Conservation (phyloP, 1,140 invertebrate species). For the Drosophila virilis region DNA sequence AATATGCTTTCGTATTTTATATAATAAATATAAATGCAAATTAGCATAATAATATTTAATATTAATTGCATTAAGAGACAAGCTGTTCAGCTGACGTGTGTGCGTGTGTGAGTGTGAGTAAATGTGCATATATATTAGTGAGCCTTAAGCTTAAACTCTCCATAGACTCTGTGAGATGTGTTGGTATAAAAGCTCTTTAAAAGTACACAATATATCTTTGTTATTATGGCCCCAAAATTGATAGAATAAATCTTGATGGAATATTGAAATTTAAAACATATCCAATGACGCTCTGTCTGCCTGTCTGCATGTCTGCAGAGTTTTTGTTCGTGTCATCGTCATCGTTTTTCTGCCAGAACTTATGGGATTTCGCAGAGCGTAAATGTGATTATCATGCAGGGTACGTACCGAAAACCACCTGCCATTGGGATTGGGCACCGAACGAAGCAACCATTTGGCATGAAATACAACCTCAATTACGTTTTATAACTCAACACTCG, state of each 20-base stretch:
- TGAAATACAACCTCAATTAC: conserved; percentile 83
- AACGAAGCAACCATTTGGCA: conserved; percentile 61
- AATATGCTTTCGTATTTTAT: conserved; percentile 14
- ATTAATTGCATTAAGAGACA: neutral
- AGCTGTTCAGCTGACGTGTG: neutral
- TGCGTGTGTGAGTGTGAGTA: too few relatives aligned
- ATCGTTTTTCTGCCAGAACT: conserved; percentile 18
- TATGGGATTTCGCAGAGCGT: conserved; percentile 17
- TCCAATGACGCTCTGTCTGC: neutral
- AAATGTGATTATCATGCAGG: conserved; percentile 35
- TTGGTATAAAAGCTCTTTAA: neutral
- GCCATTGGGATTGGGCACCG: conserved; percentile 16
- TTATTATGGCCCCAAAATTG: conserved; percentile 6
- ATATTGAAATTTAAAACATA: conserved; percentile 23
- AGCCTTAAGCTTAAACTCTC: neutral
- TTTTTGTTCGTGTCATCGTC: conserved; percentile 6
- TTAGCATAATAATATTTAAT: conserved; percentile 27
- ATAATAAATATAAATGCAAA: conserved; percentile 11
- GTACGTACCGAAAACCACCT: conserved; percentile 22
- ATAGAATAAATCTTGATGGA: conserved; percentile 20
- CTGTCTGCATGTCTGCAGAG: neutral
- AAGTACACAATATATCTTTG: neutral
- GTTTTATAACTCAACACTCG: conserved; percentile 78
- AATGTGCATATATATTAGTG: neutral
- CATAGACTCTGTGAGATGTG: too few relatives aligned